phyloP scores from a whole-genome alignment of 2,888 invertebrate genomes.

The Chelonus formosanus region DNA sequence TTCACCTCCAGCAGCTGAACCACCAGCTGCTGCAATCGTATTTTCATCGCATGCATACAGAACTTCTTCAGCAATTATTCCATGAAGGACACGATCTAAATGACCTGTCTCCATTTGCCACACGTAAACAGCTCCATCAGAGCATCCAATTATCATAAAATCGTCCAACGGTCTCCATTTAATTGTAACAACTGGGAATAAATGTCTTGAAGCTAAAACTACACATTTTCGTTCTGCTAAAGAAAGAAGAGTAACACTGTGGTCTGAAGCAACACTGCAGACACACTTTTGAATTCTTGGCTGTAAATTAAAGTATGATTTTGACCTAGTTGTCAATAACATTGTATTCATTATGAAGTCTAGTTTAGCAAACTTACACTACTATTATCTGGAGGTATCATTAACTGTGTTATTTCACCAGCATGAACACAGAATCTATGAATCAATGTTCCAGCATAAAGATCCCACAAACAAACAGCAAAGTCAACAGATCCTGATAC shows the following conservation, averaged over 20 bases:
- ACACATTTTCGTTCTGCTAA: constrained; percentile 93
- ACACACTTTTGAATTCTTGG: constrained; percentile 91
- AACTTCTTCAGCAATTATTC: constrained; percentile 95
- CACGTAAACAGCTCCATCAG: constrained; percentile 97
- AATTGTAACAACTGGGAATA: constrained; percentile 94
- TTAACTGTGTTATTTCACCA: constrained; percentile 92
- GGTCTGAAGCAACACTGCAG: constrained; percentile 96
- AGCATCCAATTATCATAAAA: constrained; percentile 96
- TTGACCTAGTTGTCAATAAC: neutral
- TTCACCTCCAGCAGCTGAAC: constrained; percentile 69
- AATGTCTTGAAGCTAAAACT: constrained; percentile 90
- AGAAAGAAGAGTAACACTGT: constrained; percentile 94
- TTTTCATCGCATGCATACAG: constrained; percentile 93
- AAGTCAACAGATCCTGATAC: constrained; percentile 98
- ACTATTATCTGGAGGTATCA: constrained; percentile 93
- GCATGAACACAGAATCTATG: constrained; percentile 98
- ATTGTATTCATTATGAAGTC: too few relatives aligned
- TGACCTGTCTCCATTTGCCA: constrained; percentile 99
- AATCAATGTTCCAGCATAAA: constrained; percentile 86
- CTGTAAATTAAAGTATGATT: constrained; percentile 67
- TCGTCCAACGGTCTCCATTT: constrained; percentile 98
- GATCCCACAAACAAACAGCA: constrained; percentile 95
- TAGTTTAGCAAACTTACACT: constrained; percentile 70
- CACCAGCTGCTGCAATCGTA: constrained; percentile 71
- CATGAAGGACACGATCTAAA: constrained; percentile 93